Evolutionary conservation across 2,797 vertebrate genomes (phyloP).

Genomic region (Muraenolepis orangiensis): DNA sequence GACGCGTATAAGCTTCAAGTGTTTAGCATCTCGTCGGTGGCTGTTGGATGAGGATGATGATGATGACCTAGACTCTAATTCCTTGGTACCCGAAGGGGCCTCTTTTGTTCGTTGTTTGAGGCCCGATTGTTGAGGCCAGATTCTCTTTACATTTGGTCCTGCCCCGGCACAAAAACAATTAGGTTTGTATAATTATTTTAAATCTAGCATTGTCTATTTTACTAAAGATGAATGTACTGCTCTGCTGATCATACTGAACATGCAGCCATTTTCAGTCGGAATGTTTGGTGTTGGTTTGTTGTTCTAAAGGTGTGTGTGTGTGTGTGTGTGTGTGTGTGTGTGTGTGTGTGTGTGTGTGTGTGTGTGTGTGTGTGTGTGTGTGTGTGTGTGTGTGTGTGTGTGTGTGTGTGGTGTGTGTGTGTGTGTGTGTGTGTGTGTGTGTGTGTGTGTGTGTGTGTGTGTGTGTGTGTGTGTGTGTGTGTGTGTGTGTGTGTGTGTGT

Average conservation of each 20-base stretch:
- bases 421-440: no score
- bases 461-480: no score
- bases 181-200: background rate
- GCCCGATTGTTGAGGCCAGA: background rate
- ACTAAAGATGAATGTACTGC: background rate
- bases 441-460: no score
- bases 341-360: no score
- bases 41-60: background rate
- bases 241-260: no score
- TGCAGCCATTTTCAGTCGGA: background rate
- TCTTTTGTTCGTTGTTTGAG: background rate
- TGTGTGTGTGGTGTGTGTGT: background rate
- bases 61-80: background rate
- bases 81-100: background rate
- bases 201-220: background rate
- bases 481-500: background rate
- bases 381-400: no score
- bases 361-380: no score
- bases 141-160: background rate
- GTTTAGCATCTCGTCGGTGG: background rate
- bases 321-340: no score
- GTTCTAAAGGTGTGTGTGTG: background rate
- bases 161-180: background rate
- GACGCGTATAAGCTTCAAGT: background rate
- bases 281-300: background rate